phyloP scores from a whole-genome alignment of 1,140 invertebrate species.

The Orchestia grillus region DNA sequence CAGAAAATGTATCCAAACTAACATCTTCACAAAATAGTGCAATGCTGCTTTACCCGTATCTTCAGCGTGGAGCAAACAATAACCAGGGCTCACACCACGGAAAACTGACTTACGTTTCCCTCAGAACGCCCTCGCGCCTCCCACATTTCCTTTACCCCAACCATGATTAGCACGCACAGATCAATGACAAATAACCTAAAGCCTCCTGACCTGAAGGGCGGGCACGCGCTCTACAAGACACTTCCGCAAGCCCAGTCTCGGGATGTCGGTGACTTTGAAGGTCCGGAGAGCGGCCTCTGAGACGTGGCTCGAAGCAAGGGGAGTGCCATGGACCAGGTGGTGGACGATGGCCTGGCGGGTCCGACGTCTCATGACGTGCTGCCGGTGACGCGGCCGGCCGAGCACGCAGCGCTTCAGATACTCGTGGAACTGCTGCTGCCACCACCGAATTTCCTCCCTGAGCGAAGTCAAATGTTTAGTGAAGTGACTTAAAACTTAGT shows the following conservation, averaged over 20 bases:
- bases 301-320: not conserved
- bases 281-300: not conserved
- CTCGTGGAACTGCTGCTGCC: not conserved
- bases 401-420: not conserved
- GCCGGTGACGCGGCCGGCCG: too few species aligned
- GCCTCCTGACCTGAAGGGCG: not conserved
- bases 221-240: not conserved
- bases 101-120: too few species aligned
- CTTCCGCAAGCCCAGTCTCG: not conserved
- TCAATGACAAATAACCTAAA: not conserved
- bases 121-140: too few species aligned
- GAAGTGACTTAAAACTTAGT: not conserved
- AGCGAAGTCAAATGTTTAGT: not conserved
- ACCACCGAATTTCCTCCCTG: not conserved
- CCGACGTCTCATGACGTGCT: not conserved
- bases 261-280: not conserved
- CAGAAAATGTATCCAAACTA: too few species aligned
- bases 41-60: too few species aligned
- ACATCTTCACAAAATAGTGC: too few species aligned
- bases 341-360: not conserved
- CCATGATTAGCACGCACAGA: not conserved
- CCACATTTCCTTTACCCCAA: not conserved
- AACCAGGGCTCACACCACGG: too few species aligned
- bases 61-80: too few species aligned
- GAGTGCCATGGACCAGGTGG: not conserved